Evolutionary conservation across 2,113 vertebrate genomes (phyloP), one percentile per base, ranked within the genome.

Genomic region (Lasiurus cinereus): DNA sequence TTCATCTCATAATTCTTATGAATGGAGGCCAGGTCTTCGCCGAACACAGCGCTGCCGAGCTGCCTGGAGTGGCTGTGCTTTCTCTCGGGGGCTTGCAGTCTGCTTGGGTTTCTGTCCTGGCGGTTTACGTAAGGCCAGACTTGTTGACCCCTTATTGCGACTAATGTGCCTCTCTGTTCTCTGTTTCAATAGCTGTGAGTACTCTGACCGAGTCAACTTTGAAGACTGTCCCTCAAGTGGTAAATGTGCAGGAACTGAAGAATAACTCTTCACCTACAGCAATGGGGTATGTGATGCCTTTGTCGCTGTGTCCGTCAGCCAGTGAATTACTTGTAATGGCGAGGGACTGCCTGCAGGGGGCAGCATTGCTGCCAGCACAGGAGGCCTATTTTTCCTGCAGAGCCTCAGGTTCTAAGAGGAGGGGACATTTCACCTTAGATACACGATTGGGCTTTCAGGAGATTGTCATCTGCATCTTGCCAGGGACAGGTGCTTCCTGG

Each of bases 221-320:
- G 97, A 99, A 99, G 96, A 99, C 97, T 0, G 99, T 99, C 87
- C 99, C 99, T 93, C 99, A 99, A 87, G 99, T 99, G 88, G 99
- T 99, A 50, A 99, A 99, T 6, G 98, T 99, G 27, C 98, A 99
- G 96, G 99, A 99, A 13, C 94, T 99, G 72, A 99, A 99, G 93
- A 98, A 98, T 43, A 98, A 97, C 22, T 96, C 97, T 0, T 1
- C 98, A 13, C 96, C 98, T 8, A 83, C 98, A 0, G 97, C 98
- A 0, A 96, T 98, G 56, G 98, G 99, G 99, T 99, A 98, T 87
- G 98, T 96, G 6, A 1, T 0, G 3, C 13, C 64, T 69, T 48
- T 3, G 3, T 33, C 27, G 59, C 10, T 1, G 13, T 39, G n/a
- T 46, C 2, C 22, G 2, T 31, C 48, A 0, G 2, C 31, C 14